These are phyloP conservation scores for Pseudococcus longispinus DNA, from an alignment of 2,888 invertebrate species.

Conservation along the genomic window DNA sequence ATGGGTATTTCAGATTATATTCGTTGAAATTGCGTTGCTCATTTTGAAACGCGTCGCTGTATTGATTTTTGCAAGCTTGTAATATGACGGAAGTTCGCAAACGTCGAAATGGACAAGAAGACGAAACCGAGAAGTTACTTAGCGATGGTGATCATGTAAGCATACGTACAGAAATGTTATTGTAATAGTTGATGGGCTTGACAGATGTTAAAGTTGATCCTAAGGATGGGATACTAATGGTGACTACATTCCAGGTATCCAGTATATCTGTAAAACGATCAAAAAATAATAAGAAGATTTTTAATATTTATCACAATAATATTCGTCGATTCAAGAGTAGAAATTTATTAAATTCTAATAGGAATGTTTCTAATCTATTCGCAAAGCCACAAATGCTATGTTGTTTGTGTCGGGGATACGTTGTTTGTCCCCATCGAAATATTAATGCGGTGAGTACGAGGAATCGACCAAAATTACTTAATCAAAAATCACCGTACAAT, in stretches of 20 bases:
- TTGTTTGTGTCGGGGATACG: conserved; percentile 51
- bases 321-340: conserved; percentile 54
- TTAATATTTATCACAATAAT: conserved; percentile 53
- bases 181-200: no score
- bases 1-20: not conserved
- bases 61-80: not conserved
- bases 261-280: conserved; percentile 46
- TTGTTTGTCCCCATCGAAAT: conserved; percentile 49
- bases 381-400: conserved; percentile 46
- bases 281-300: conserved; percentile 52
- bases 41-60: not conserved
- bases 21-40: not conserved
- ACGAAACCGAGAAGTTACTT: conserved; percentile 38
- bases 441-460: conserved; percentile 48
- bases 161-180: not conserved
- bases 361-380: conserved; percentile 48
- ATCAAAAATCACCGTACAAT: not conserved
- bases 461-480: not conserved
- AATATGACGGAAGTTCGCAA: conserved; percentile 52
- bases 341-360: conserved; percentile 52
- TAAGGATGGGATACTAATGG: conserved; percentile 21
- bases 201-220: no score
- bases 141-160: conserved; percentile 54
- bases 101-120: conserved; percentile 50
- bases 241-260: conserved; percentile 46